Evolutionary conservation across 2,797 vertebrate genomes (phyloP).

Genomic region (Gambelia wislizenii): DNA sequence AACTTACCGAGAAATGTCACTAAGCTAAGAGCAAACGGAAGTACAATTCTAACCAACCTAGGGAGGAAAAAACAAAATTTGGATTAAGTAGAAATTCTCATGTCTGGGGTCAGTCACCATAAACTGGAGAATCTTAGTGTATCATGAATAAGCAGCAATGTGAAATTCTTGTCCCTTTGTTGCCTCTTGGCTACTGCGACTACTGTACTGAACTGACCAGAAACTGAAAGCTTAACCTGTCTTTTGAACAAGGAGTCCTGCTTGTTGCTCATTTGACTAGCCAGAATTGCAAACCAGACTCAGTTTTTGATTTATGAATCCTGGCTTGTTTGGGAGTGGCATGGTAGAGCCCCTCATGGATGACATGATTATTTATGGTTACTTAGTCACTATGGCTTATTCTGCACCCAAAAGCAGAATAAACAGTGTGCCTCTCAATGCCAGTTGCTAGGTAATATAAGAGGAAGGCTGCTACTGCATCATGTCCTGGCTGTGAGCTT

Average conservation of each 20-base stretch:
- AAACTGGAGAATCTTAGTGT: not conserved
- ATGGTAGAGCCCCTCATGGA: no score
- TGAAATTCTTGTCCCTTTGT: not conserved
- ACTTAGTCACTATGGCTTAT: no score
- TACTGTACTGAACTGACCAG: not conserved
- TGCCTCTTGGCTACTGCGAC: not conserved
- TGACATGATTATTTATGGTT: no score
- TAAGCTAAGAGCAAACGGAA: conserved; percentile 25
- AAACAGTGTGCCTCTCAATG: not conserved
- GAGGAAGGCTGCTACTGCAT: not conserved
- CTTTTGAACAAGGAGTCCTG: not conserved
- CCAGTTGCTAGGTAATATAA: not conserved
- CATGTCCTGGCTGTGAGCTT: not conserved
- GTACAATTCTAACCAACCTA: conserved; percentile 54
- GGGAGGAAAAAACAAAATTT: conserved; percentile 29
- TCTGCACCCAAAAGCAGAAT: no score
- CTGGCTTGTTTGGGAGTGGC: no score
- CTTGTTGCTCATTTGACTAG: not conserved
- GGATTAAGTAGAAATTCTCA: not conserved
- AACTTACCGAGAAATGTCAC: conserved; percentile 47
- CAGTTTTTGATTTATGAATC: no score
- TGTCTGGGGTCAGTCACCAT: not conserved
- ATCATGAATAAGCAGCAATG: not conserved
- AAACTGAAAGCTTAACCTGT: not conserved
- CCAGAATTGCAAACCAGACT: no score